Evolutionary conservation across 2,888 invertebrate species (phyloP), one percentile per base, ranked within the genome.

Genomic region (Parnassius glacialis): DNA sequence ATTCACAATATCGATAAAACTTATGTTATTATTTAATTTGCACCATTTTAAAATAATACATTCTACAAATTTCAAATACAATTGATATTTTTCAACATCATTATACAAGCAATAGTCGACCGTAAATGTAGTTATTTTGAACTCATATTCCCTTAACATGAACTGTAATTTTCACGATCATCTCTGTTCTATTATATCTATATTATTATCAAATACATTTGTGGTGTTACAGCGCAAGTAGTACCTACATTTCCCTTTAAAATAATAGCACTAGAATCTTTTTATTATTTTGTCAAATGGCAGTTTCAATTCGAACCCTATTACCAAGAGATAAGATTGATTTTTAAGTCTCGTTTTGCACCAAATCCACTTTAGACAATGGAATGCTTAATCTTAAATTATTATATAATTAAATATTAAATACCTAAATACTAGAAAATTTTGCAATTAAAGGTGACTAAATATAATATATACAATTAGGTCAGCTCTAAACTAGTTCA

Each of bases 361-460:
- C 74, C 80, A 79, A 83, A 81, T 81, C 78, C 82, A 75, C 75
- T 68, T 71, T 74, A 71, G 72, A 79, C 73, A 68, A 74, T 87
- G 88, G 88, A 89, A 89, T 89, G 88, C 79, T 84, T 81, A 73
- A 66, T 68, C 68, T 73, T 73, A 74, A 73, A 73, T 70, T 71
- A 71, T 44, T 50, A 68, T 70, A 73, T 67, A 68, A 67, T 72
- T 72, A 64, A 66, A 64, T 64, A 68, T 66, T 72, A 69, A 74
- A 73, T 66, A 68, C 52, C 54, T 63, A 62, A 48, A 55, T 64
- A 64, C 52, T 65, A 66, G 61, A 62, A 67, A 60, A 66, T 64
- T 56, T 65, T 67, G 65, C 69, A 69, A 55, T 59, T 44, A 50
- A 44, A 47, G 34, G 11, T 16, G 45, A 57, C 52, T 55, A 62